These are phyloP conservation scores for Scytalopus superciliaris DNA, from an alignment of 2,113 vertebrate genomes.

Conservation along the genomic window DNA sequence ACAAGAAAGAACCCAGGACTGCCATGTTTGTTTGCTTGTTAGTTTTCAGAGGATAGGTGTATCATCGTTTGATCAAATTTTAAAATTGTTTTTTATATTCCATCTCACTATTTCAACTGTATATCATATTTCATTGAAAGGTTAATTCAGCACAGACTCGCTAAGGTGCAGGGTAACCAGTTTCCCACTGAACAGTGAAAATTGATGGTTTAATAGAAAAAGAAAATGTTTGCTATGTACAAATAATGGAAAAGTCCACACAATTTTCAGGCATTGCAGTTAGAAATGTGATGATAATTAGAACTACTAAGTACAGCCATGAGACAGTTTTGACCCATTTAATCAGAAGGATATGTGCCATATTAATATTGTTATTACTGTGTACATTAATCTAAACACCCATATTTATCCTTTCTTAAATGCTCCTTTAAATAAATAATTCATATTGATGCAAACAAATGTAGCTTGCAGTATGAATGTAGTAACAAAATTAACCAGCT, in stretches of 20 bases:
- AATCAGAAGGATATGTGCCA: not conserved
- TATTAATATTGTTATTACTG: not conserved
- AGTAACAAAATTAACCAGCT: not conserved
- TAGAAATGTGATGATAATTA: not conserved
- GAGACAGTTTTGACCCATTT: not conserved
- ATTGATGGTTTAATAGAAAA: not conserved
- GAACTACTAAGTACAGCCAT: not conserved
- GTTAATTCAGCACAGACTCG: not conserved
- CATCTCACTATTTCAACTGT: not conserved
- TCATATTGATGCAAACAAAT: not conserved
- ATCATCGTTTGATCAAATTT: not conserved
- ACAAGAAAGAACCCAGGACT: not conserved
- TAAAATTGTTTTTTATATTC: not conserved
- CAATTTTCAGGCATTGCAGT: not conserved
- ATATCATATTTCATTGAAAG: not conserved
- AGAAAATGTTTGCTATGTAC: not conserved
- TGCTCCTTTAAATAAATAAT: not conserved
- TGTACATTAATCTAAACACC: not conserved
- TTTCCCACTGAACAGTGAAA: not conserved
- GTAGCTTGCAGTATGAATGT: not conserved
- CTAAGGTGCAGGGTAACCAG: not conserved
- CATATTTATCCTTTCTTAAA: not conserved
- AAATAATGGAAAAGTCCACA: not conserved
- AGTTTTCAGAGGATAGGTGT: not conserved
- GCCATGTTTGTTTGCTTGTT: not conserved